phyloP scores from a whole-genome alignment of 2,888 invertebrate species.

The Spisula subtruncata region DNA sequence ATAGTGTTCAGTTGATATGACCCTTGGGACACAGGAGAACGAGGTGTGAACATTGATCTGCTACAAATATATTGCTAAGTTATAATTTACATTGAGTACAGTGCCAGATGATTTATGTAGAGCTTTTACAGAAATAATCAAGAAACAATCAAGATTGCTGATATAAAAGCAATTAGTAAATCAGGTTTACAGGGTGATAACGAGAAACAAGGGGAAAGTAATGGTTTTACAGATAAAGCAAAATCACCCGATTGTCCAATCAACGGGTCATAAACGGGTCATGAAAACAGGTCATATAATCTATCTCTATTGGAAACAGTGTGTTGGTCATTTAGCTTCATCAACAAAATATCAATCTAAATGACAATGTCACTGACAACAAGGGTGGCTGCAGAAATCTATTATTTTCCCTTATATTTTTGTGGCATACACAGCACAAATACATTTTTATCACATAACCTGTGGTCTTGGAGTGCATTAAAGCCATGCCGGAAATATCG shows the following conservation, averaged over 20 bases:
- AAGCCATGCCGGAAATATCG: too few relatives aligned
- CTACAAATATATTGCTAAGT: not conserved
- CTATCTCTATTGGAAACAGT: not conserved
- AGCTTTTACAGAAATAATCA: not conserved
- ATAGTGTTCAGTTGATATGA: not conserved
- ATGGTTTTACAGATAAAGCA: not conserved
- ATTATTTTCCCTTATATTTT: too few relatives aligned
- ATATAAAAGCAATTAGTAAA: conserved; percentile 1
- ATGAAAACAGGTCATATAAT: not conserved
- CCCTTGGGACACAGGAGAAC: not conserved
- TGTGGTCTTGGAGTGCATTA: too few relatives aligned
- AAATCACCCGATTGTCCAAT: not conserved
- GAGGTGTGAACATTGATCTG: not conserved
- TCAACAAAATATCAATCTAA: too few relatives aligned
- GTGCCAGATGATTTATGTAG: too few relatives aligned
- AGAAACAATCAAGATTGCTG: not conserved
- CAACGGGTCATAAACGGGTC: not conserved
- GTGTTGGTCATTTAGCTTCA: too few relatives aligned
- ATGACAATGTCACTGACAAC: too few relatives aligned
- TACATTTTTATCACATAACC: too few relatives aligned
- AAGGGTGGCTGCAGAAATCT: too few relatives aligned
- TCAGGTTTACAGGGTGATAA: not conserved
- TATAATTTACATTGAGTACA: too few relatives aligned
- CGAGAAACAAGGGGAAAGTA: not conserved
- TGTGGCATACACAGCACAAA: too few relatives aligned